Percentiles rank a stretch among this genome's conserved stretches.
These are phyloP conservation scores for Forbesichthys papilliferus DNA, from an alignment of 2,113 vertebrate genomes.

Conservation along the genomic window DNA sequence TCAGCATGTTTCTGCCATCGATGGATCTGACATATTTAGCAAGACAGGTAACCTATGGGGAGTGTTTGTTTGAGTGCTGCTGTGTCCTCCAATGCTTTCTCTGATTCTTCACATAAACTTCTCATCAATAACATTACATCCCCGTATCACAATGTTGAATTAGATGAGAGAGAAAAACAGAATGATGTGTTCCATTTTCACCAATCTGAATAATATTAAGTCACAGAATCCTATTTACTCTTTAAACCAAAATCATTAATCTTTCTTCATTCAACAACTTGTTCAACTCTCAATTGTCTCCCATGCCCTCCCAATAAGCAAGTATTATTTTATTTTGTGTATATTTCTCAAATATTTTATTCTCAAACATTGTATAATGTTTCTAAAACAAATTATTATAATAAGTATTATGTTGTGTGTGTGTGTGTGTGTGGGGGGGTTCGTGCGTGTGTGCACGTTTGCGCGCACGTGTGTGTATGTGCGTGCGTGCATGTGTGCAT, in stretches of 20 bases:
- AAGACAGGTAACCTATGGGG: not conserved
- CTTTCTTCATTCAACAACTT: constrained; percentile 19
- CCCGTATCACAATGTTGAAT: not conserved
- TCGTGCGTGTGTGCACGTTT: not conserved
- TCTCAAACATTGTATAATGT: too few species aligned
- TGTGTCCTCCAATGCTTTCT: not conserved
- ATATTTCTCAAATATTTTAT: too few species aligned
- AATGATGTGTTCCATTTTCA: constrained; percentile 31
- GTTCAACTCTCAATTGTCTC: not conserved
- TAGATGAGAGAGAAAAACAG: not conserved
- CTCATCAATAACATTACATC: not conserved
- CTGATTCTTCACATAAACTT: not conserved
- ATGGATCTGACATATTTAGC: too few species aligned
- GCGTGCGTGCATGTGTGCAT: constrained; percentile 1
- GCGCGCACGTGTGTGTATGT: not conserved
- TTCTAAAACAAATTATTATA: too few species aligned
- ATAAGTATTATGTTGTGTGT: too few species aligned
- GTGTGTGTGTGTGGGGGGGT: not conserved
- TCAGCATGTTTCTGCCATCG: too few species aligned
- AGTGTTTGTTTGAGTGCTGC: too few species aligned
- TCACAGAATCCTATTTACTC: constrained; percentile 41
- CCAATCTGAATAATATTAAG: constrained; percentile 40
- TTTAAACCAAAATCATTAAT: constrained; percentile 36
- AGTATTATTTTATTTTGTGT: too few species aligned
- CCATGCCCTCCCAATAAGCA: too few species aligned